Percentiles rank a stretch among this genome's conserved stretches.
These are phyloP conservation scores for Hirudinaria manillensis DNA, from an alignment of 2,888 invertebrate genomes.

Conservation along the genomic window DNA sequence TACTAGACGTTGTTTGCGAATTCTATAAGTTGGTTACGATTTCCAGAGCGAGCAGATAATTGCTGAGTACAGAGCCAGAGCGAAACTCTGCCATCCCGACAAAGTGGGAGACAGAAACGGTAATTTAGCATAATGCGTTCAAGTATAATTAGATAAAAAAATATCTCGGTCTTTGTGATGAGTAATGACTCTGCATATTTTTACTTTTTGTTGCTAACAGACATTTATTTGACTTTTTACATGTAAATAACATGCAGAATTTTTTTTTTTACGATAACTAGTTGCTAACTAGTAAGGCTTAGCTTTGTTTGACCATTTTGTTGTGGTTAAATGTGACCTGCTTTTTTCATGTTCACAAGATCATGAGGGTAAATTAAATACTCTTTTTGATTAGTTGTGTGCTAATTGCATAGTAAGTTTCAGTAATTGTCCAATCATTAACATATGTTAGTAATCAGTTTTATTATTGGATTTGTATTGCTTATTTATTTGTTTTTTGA, in stretches of 20 bases:
- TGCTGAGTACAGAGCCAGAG: constrained; percentile 15
- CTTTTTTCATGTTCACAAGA: no score
- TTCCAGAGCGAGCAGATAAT: constrained; percentile 19
- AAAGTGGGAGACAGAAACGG: background rate
- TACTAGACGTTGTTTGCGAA: background rate
- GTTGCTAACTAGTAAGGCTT: no score
- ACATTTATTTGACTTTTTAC: no score
- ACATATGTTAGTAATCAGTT: background rate
- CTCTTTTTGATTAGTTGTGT: no score
- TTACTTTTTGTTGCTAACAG: background rate
- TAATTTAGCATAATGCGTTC: no score
- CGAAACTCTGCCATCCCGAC: constrained; percentile 21
- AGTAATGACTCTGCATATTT: background rate
- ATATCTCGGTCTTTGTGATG: no score
- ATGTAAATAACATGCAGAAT: no score
- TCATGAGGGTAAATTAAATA: no score
- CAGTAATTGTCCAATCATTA: background rate
- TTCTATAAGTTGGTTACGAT: background rate
- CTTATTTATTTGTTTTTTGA: background rate
- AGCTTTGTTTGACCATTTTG: no score
- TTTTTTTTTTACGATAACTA: no score
- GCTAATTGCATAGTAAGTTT: background rate
- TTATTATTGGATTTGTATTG: background rate
- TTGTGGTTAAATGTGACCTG: no score
- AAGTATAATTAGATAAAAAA: no score